Evolutionary conservation across 2,113 vertebrate genomes (phyloP).

Genomic region (Alexandromys fortis): DNA sequence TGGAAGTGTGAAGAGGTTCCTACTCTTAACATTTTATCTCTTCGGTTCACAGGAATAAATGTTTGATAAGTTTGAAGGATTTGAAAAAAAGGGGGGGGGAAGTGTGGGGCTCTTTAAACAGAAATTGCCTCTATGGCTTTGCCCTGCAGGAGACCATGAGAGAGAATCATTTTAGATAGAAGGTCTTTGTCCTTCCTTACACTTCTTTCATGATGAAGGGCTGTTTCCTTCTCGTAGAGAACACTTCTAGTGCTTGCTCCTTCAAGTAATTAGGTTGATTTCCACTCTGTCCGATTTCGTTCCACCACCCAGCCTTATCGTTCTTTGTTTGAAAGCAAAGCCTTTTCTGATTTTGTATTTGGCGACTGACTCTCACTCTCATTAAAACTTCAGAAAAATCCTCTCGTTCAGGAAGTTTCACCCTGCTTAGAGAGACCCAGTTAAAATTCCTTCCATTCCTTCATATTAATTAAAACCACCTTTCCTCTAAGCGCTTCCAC

Average conservation of each 20-base stretch:
- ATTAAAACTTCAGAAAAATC: conserved; percentile 58
- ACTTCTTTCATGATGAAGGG: neutral
- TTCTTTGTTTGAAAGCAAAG: conserved; percentile 3
- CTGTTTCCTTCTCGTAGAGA: neutral
- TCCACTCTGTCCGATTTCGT: neutral
- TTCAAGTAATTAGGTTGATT: conserved; percentile 46
- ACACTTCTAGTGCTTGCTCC: conserved; percentile 15
- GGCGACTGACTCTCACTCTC: conserved; percentile 33
- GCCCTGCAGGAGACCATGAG: neutral
- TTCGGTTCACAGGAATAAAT: conserved; percentile 46
- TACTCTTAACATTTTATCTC: conserved; percentile 37
- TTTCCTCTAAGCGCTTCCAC: neutral
- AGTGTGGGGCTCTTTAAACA: neutral
- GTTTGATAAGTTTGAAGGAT: neutral
- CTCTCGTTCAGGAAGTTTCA: conserved; percentile 47
- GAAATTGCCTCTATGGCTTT: neutral
- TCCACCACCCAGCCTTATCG: neutral
- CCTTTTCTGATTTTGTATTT: conserved; percentile 25
- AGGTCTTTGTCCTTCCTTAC: too few relatives aligned
- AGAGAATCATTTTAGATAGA: neutral
- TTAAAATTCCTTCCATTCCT: conserved; percentile 67
- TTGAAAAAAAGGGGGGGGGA: conserved; percentile 51
- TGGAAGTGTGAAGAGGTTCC: conserved; percentile 14
- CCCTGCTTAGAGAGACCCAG: conserved; percentile 32
- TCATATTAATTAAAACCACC: conserved; percentile 69